These are phyloP conservation scores for Azemiops feae DNA, from an alignment of 2,113 vertebrate genomes.

Conservation along the genomic window DNA sequence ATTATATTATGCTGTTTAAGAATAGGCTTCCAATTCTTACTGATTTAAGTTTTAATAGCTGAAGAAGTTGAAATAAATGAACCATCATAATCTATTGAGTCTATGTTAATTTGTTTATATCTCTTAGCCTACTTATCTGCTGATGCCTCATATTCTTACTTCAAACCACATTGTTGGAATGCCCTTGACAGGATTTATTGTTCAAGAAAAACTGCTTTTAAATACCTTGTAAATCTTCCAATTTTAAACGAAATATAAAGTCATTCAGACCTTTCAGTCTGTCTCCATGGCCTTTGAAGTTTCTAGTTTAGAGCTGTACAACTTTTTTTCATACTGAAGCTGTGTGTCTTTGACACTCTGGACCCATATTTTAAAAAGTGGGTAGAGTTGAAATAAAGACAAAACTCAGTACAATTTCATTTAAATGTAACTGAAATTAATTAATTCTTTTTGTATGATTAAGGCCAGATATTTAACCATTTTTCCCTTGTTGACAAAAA, in stretches of 20 bases:
- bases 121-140: neutral
- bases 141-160: neutral
- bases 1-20: slow-evolving; percentile 11
- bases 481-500: neutral
- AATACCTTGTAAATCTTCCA: neutral
- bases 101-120: slow-evolving; percentile 20
- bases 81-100: neutral
- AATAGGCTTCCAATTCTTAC: slow-evolving; percentile 25
- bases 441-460: neutral
- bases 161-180: neutral
- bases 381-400: neutral
- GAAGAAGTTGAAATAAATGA: slow-evolving; percentile 23
- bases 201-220: neutral
- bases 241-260: neutral
- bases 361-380: neutral
- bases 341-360: neutral
- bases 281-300: neutral
- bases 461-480: neutral
- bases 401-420: neutral
- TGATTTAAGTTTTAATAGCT: neutral
- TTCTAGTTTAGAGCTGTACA: neutral
- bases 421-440: neutral
- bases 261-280: neutral
- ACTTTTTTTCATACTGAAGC: neutral
- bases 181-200: neutral